phyloP scores from a whole-genome alignment of 2,797 vertebrate genomes.

The Aratinga solstitialis region DNA sequence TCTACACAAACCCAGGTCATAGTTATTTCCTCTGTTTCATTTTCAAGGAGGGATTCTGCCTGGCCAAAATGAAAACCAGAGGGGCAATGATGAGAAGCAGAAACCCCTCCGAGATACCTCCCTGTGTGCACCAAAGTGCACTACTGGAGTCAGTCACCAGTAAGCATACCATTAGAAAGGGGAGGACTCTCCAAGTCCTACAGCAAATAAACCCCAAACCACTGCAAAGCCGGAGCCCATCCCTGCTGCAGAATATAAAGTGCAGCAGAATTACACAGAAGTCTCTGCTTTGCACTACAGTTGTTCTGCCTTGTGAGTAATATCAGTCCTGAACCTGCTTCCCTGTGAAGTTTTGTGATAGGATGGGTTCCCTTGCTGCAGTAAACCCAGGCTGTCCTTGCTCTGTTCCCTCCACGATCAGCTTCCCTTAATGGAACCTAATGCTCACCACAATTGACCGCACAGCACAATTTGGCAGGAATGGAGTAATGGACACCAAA shows the following conservation, averaged over 20 bases:
- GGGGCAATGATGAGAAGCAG: not conserved
- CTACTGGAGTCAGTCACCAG: not conserved
- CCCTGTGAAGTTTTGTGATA: not conserved
- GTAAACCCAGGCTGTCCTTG: not conserved
- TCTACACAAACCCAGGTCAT: not conserved
- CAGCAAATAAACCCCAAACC: not conserved
- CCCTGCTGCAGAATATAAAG: not conserved
- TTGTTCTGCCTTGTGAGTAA: not conserved
- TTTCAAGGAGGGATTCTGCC: not conserved
- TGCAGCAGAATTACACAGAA: not conserved
- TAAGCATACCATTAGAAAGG: not conserved
- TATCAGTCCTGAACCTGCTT: not conserved
- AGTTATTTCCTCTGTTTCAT: not conserved
- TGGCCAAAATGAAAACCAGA: not conserved
- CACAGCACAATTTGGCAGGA: not conserved
- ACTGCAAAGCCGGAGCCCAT: not conserved
- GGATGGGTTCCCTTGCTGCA: not conserved
- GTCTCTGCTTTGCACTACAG: not conserved
- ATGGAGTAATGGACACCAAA: not conserved
- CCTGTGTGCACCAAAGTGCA: fast-evolving
- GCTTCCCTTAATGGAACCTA: not conserved
- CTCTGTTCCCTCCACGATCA: not conserved
- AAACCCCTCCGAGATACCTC: not conserved
- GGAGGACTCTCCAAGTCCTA: not conserved
- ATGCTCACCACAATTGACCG: not conserved